phyloP scores from a whole-genome alignment of 2,888 invertebrate species.

The Marasmarcha lunaedactyla region DNA sequence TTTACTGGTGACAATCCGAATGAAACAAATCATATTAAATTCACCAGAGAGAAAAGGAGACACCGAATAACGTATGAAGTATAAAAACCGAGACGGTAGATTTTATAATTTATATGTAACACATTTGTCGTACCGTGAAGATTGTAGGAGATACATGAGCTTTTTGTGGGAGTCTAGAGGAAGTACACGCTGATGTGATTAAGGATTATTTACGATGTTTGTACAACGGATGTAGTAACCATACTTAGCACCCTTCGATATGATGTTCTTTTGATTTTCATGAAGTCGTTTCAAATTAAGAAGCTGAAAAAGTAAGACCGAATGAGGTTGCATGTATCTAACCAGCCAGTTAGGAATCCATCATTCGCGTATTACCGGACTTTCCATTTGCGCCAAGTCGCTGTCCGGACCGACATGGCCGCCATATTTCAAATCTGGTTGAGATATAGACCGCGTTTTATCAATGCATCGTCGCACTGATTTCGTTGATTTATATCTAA shows the following conservation, averaged over 20 bases:
- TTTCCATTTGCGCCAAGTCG: conserved; percentile 53
- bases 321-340: background rate
- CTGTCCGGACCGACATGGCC: conserved; percentile 49
- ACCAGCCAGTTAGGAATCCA: conserved; percentile 38
- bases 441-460: conserved; percentile 62
- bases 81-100: conserved; percentile 64
- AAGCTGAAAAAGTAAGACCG: background rate
- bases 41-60: conserved; percentile 27
- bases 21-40: conserved; percentile 27
- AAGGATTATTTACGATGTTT: conserved; percentile 64
- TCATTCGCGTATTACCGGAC: conserved; percentile 55
- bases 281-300: background rate
- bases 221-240: conserved; percentile 42
- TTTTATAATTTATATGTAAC: conserved; percentile 71
- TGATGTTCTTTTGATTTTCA: background rate
- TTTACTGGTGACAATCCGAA: conserved; percentile 42
- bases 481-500: conserved; percentile 64
- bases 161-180: conserved; percentile 54
- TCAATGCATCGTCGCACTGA: conserved; percentile 67
- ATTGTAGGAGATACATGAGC: conserved; percentile 63
- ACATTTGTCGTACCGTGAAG: conserved; percentile 70
- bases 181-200: conserved; percentile 65
- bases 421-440: conserved; percentile 61
- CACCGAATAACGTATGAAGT: conserved; percentile 32
- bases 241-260: background rate